Base-by-base conservation (phyloP, 2,888 invertebrate genomes). In the Anarsia innoxiella region DNA sequence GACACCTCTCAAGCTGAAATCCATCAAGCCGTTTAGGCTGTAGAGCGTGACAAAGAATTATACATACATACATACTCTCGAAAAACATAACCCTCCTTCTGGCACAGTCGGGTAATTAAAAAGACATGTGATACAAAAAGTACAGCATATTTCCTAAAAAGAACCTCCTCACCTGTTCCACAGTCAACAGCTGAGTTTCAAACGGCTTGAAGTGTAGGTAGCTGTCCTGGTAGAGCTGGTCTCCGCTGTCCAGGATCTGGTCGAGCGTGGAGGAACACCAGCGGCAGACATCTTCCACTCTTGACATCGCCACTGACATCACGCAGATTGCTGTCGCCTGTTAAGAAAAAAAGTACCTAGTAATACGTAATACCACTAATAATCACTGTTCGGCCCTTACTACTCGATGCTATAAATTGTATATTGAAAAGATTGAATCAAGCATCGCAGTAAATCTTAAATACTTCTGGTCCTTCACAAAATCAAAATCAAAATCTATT, bases 181-280 rank as follows among this genome's bases (percentile, higher is more conserved):
- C 63, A 0, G 34, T 27, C 5, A 83, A 50, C 13, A 70, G 48
- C 43, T 49, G 63, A 3, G 41, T 40, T 0, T 23, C 16, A 4
- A 19, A 26, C 0, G 88, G 87, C 5, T 63, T 62, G 63, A 78
- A 88, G 44, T 87, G 85, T 39, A 88, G 69, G 56, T 82, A 88
- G 45, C 88, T 88, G 64, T 88, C 88, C 53, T 87, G 86, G 62
- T 88, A 88, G 1, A 88, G 73, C 59, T 88, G 87, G 51, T 88
- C 86, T 1, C 88, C 88, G 28, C 84, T 74, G 40, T 87, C 86
- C 45, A 88, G 59, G 31, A 88, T 58, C 53, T 80, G 70, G 53
- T 88, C 87, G n/a, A 88, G 69, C 3, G 87, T 87, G 28, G 73
- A 61, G 3, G 66, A 57, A 41, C 79, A 83, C 88, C 88, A 89